A percentile compares a stretch with the other conserved stretches of the same genome.
Evolutionary conservation across 1,140 invertebrate genomes (phyloP).

Genomic region (Trichoplusia ni): DNA sequence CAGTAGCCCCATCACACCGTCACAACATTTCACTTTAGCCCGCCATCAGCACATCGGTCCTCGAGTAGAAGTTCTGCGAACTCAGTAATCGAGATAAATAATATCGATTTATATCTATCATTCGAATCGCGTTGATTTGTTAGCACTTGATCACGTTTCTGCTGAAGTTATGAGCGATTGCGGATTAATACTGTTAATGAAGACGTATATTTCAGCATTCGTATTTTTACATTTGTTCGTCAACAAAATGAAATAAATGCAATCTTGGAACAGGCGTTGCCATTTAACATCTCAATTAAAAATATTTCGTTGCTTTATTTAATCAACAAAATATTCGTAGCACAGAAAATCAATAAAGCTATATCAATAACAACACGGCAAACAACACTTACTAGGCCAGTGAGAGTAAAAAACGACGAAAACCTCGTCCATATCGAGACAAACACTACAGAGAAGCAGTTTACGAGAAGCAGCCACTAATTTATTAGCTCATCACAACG

Average conservation of each 20-base stretch:
- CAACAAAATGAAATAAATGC: no score
- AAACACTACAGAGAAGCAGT: background rate
- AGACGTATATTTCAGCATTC: background rate
- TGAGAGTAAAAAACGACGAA: background rate
- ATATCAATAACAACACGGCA: no score
- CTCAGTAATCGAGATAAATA: conserved; percentile 45
- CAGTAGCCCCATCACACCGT: conserved; percentile 17
- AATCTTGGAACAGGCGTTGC: no score
- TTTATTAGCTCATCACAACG: conserved; percentile 7
- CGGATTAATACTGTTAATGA: conserved; percentile 23
- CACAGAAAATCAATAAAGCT: no score
- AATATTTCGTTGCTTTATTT: no score
- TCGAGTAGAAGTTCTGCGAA: conserved; percentile 16
- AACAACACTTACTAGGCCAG: background rate
- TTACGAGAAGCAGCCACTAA: conserved; percentile 16
- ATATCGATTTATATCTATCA: conserved; percentile 46
- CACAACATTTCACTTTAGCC: conserved; percentile 20
- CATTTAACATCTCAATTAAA: no score
- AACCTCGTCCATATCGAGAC: background rate
- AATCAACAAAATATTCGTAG: no score
- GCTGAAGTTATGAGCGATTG: conserved; percentile 20
- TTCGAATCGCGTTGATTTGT: conserved; percentile 32
- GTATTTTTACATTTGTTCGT: background rate
- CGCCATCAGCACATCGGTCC: conserved; percentile 13
- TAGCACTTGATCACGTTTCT: conserved; percentile 20